Conservation (phyloP, 1,140 invertebrate genomes). For the Drosophila pruinosa region DNA sequence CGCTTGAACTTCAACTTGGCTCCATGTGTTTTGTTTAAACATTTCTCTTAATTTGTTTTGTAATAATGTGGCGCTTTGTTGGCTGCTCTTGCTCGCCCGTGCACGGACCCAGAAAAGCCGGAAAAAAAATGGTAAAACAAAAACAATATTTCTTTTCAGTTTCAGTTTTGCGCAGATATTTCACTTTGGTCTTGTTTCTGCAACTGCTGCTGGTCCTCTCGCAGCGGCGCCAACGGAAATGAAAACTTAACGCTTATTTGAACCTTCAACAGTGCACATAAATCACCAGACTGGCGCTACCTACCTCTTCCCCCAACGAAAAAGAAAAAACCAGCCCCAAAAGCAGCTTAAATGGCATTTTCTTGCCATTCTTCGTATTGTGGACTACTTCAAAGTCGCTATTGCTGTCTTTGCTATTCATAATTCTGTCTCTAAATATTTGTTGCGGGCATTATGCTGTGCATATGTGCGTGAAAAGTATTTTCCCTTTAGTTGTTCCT, state of each 20-base stretch:
- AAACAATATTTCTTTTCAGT: conserved; percentile 77
- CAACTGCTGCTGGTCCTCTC: conserved; percentile 16
- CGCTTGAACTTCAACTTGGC: conserved; percentile 32
- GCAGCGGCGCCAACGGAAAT: conserved; percentile 74
- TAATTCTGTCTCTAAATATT: conserved; percentile 71
- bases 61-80: conserved; percentile 56
- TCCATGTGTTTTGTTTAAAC: conserved; percentile 67
- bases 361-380: conserved; percentile 32
- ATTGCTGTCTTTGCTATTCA: conserved; percentile 52
- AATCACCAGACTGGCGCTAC: conserved; percentile 69
- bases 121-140: conserved; percentile 27
- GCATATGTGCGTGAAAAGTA: conserved; percentile 73
- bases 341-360: conserved; percentile 69
- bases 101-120: neutral
- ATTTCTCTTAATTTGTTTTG: conserved; percentile 81
- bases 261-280: conserved; percentile 81
- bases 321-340: conserved; percentile 1
- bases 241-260: conserved; percentile 82
- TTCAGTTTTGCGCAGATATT: conserved; percentile 64
- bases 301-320: neutral
- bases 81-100: neutral
- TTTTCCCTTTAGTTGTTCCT: conserved; percentile 9
- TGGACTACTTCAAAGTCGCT: conserved; percentile 4
- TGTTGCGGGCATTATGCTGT: conserved; percentile 58
- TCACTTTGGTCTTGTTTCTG: conserved; percentile 47